Percentiles rank a stretch among this genome's conserved stretches.
These are phyloP conservation scores for Pangasius krempfi DNA, from an alignment of 2,797 vertebrate species.

Conservation along the genomic window DNA sequence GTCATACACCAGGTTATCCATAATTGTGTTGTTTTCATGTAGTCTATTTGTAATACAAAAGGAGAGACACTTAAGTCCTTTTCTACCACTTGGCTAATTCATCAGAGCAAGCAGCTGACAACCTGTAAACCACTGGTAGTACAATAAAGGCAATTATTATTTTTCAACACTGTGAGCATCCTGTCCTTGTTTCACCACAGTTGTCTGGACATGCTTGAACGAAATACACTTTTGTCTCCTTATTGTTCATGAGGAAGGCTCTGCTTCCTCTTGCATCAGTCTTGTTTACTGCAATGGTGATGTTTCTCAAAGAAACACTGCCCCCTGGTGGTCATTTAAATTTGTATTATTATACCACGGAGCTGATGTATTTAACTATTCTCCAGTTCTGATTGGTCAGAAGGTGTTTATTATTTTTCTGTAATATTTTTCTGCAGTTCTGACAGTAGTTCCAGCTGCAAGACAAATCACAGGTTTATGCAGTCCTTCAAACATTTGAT, in stretches of 20 bases:
- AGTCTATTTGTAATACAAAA: slow-evolving; percentile 58
- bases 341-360: no score
- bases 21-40: slow-evolving; percentile 59
- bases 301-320: background rate
- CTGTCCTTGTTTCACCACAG: background rate
- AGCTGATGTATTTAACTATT: background rate
- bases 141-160: slow-evolving; percentile 78
- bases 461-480: background rate
- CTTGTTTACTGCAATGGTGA: background rate
- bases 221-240: background rate
- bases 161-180: slow-evolving; percentile 66
- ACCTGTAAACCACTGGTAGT: slow-evolving; percentile 71
- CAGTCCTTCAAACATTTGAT: background rate
- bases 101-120: slow-evolving; percentile 64
- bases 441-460: background rate
- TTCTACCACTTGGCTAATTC: slow-evolving; percentile 58
- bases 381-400: background rate
- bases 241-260: slow-evolving; percentile 13
- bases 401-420: background rate
- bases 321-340: slow-evolving; percentile 3
- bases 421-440: background rate
- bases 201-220: background rate
- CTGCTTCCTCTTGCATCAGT: background rate
- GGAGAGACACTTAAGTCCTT: slow-evolving; percentile 45
- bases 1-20: slow-evolving; percentile 13